phyloP scores from a whole-genome alignment of 1,140 invertebrate species.

The Drosophila miranda region DNA sequence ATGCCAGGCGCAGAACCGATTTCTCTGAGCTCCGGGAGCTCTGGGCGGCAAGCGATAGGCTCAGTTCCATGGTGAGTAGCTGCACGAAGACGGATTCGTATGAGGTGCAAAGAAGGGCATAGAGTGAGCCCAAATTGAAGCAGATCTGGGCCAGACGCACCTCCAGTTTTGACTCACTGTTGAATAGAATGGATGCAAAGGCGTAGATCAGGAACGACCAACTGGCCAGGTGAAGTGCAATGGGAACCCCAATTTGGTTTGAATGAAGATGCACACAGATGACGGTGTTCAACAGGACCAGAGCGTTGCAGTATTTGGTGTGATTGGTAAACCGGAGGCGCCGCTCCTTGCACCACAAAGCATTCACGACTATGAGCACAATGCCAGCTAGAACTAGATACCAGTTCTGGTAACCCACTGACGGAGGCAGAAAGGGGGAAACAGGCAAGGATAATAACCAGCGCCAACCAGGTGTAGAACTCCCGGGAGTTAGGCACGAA shows the following conservation, averaged over 20 bases:
- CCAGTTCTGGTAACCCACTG: constrained; percentile 83
- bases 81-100: constrained; percentile 87
- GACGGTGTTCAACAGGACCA: constrained; percentile 45
- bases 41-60: constrained; percentile 36
- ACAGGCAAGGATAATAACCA: constrained; percentile 79
- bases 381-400: constrained; percentile 83
- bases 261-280: constrained; percentile 57
- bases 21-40: constrained; percentile 26
- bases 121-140: constrained; percentile 83
- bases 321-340: constrained; percentile 21
- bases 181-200: constrained; percentile 56
- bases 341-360: constrained; percentile 30
- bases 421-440: constrained; percentile 90
- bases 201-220: constrained; percentile 82
- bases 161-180: constrained; percentile 81
- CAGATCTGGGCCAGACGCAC: constrained; percentile 83
- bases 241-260: constrained; percentile 79
- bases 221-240: constrained; percentile 83
- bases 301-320: constrained; percentile 40
- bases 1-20: constrained; percentile 60
- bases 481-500: constrained; percentile 17
- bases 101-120: constrained; percentile 85
- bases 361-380: constrained; percentile 40
- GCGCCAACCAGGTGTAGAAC: constrained; percentile 42
- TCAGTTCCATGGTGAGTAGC: constrained; percentile 80